phyloP scores from a whole-genome alignment of 1,140 invertebrate species.

The Lordiphosa clarofinis region DNA sequence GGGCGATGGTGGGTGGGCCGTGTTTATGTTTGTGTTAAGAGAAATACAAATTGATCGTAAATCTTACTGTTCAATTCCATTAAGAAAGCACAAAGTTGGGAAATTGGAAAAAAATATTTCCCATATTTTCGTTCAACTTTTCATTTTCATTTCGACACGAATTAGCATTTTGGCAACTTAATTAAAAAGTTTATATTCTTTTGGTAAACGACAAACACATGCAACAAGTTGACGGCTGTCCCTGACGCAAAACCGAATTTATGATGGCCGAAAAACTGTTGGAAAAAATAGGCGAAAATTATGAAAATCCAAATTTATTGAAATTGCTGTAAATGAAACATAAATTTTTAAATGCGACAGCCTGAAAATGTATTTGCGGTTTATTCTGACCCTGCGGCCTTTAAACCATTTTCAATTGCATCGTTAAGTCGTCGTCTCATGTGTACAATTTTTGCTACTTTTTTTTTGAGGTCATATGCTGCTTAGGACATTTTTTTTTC shows the following conservation, averaged over 20 bases:
- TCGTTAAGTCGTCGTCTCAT: conserved; percentile 42
- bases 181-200: conserved; percentile 30
- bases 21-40: conserved; percentile 26
- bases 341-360: conserved; percentile 48
- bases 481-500: conserved; percentile 23
- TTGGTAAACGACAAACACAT: not conserved
- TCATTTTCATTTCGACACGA: conserved; percentile 27
- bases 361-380: conserved; percentile 2
- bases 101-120: not conserved
- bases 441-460: conserved; percentile 3
- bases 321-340: conserved; percentile 72
- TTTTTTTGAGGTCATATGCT: conserved; percentile 32
- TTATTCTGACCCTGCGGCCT: not conserved
- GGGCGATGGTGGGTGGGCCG: not conserved
- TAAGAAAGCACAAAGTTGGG: conserved; percentile 1
- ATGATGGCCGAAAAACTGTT: conserved; percentile 34
- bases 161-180: conserved; percentile 54
- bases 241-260: conserved; percentile 69
- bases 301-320: conserved; percentile 67
- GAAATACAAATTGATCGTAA: conserved; percentile 62
- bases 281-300: conserved; percentile 44
- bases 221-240: conserved; percentile 73
- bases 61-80: conserved; percentile 40
- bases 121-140: conserved; percentile 33
- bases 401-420: conserved; percentile 60